Percentiles rank a stretch among this genome's conserved stretches.
Conservation (phyloP, 2,113 vertebrate species). For the Aegotheles bennettii region DNA sequence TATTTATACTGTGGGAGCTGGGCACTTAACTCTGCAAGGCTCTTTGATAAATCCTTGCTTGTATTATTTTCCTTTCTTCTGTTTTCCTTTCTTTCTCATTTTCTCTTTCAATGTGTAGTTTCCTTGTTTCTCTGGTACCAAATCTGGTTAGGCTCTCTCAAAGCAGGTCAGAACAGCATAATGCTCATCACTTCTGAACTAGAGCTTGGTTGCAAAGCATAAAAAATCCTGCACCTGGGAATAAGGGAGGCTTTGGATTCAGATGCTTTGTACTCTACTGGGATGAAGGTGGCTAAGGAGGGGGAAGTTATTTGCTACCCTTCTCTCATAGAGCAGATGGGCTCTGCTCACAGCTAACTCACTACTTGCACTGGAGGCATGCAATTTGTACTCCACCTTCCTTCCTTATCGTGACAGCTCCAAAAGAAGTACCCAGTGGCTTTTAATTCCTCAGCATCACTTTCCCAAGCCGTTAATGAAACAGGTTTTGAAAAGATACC, state of each 20-base stretch:
- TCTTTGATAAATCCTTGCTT: background rate
- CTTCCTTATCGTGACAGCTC: background rate
- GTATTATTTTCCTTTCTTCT: background rate
- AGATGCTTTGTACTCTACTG: background rate
- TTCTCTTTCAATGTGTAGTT: background rate
- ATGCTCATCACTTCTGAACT: background rate
- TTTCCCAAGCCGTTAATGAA: slow-evolving; percentile 52
- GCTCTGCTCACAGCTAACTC: background rate
- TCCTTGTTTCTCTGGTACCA: background rate
- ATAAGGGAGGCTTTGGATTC: background rate
- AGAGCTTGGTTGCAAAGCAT: background rate
- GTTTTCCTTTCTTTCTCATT: background rate
- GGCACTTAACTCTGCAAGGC: slow-evolving; percentile 27
- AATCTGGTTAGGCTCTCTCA: background rate
- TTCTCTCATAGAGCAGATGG: background rate
- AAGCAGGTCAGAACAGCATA: background rate
- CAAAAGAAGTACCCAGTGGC: background rate
- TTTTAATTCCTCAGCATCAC: background rate
- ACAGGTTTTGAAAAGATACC: background rate
- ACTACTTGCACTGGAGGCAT: background rate
- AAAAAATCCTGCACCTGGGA: background rate
- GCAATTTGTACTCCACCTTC: background rate
- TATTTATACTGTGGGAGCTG: background rate
- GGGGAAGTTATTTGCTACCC: background rate
- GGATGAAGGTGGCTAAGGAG: background rate